Evolutionary conservation across 1,140 invertebrate species (phyloP).

Genomic region (Pararge aegeria): DNA sequence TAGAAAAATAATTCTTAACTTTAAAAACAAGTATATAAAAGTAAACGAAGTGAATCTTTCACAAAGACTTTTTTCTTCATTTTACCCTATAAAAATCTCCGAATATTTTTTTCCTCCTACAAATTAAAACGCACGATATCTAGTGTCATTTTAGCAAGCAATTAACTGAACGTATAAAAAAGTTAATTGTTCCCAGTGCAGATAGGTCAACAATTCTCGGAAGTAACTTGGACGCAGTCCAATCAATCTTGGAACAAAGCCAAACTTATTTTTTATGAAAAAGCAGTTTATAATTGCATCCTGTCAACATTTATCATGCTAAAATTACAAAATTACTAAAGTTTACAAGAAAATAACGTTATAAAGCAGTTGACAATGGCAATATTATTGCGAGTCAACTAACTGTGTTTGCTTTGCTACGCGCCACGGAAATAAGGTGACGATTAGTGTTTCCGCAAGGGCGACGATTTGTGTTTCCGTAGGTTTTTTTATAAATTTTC

Average conservation of each 20-base stretch:
- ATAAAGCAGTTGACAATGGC: too few species aligned
- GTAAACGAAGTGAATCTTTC: neutral
- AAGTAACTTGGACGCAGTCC: slow-evolving; percentile 3
- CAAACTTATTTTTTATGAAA: neutral
- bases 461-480: too few species aligned
- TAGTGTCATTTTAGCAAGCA: slow-evolving; percentile 1
- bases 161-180: slow-evolving; percentile 4
- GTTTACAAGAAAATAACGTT: neutral
- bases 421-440: too few species aligned
- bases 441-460: too few species aligned
- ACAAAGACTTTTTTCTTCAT: neutral
- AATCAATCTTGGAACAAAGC: slow-evolving; percentile 3
- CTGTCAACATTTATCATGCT: neutral
- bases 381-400: too few species aligned
- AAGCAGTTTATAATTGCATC: slow-evolving; percentile 1
- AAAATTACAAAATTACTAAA: neutral
- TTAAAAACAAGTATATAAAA: neutral
- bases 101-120: neutral
- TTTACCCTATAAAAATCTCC: neutral
- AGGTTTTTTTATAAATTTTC: too few species aligned
- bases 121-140: neutral
- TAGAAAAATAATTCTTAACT: too few species aligned
- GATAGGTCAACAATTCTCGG: slow-evolving; percentile 6
- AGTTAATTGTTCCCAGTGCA: slow-evolving; percentile 2
- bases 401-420: too few species aligned